Evolutionary conservation across 2,797 vertebrate species (phyloP), one percentile per base, ranked within the genome.

Genomic region (Lepilemur ruficaudatus): DNA sequence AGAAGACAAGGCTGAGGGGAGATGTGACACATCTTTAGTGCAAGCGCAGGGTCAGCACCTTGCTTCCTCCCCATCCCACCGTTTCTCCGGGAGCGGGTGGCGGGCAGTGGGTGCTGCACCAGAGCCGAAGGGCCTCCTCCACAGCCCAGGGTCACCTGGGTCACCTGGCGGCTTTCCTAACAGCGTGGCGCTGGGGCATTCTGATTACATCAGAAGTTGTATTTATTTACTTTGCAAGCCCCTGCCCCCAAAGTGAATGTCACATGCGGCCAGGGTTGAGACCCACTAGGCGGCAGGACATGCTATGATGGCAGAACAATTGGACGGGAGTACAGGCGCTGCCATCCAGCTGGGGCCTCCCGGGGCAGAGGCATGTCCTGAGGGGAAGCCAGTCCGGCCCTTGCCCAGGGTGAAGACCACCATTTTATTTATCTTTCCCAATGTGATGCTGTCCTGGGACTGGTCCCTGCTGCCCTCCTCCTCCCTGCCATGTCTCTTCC

Each of bases 1-100:
- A 72, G 78, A 83, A 70, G 93, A 70, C 38, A 83, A 93, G 89
- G 94, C 81, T 6, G 85, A 95, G 94, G 65, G 70, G 14, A 25
- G 28, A 3, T 18, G n/a, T 11, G 5, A 32, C 35, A 18, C 4
- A 4, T 35, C 23, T 13, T 14, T 20, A 48, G 52, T 15, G 23
- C 65, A 5, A n/a, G 32, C 18, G 59, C 67, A 38, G 32, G 23
- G 28, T 30, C 7, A 30, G 65, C 22, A 15, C 15, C 30, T 61
- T 7, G 14, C 57, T 67, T 85, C 32, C 38, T 84, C 18, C 55
- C 52, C 7, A 52, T 55, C 70, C 22, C 11, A 52, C 20, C 4
- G 8, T 43, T 43, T 73, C 57, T 89, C 46, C 43, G 6, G 20
- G 61, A 35, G 5, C 12, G 30, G 2, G 1, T 28, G 6, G 2